Base-by-base conservation (phyloP, 2,113 vertebrate species). In the Lagopus leucura region DNA sequence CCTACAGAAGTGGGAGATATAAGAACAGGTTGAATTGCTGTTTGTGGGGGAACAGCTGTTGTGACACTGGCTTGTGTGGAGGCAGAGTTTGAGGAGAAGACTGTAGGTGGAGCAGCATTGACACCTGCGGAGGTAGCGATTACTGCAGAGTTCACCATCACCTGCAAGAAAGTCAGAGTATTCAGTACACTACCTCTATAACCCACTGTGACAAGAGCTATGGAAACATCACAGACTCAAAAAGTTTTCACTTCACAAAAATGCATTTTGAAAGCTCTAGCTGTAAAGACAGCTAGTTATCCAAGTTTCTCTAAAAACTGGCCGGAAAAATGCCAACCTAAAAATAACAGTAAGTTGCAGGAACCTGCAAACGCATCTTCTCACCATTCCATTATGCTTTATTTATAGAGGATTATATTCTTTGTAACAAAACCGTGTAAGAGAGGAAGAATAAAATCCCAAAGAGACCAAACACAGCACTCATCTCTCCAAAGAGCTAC, bases 101-200 rank as follows among this genome's bases (percentile, higher is more conserved):
- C 97, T 47, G 97, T 69, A 70, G 96, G 94, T 52, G 98, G 96
- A 92, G 97, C 96, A 86, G 97, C 89, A 91, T 90, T 98, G 81
- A 97, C 97, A 94, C 97, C 96, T 74, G 98, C 95, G 89, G 98
- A 97, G 65, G 97, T 92, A 91, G 98, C 98, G 66, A 98, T 67
- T 74, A 97, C 97, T 25, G 97, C 92, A 58, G 98, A 97, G 94
- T 98, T 99, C 93, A 98, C 97, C 95, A 99, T 97, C 22, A 98
- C 97, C 99, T 98, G 88, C 40, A 96, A 94, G 47, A 84, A 61
- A 93, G 42, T 77, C 70, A 95, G 76, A 91, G 71, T 21, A 89
- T 45, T 92, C 34, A 78, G 28, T 2, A 90, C 12, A 18, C 24
- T 61, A 71, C 48, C 57, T 89, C 82, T 50, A 24, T n/a, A 84